Conservation (phyloP, 2,113 vertebrate species). For the Corvus cornix region DNA sequence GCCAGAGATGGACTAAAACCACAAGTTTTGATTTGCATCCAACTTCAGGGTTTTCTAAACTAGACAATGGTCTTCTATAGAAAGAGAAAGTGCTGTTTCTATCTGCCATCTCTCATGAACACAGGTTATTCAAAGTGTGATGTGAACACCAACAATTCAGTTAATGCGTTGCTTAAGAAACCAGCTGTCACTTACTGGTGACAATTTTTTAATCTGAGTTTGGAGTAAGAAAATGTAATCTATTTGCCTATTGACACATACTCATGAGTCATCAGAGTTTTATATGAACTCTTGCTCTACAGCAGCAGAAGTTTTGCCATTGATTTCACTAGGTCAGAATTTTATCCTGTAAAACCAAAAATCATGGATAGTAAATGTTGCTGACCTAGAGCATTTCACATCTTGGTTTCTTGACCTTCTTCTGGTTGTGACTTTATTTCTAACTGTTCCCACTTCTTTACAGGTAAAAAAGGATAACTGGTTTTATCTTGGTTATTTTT, state of each 20-base stretch:
- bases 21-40: background rate
- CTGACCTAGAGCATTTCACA: background rate
- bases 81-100: background rate
- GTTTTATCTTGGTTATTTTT: background rate
- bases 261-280: background rate
- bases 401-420: background rate
- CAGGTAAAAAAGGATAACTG: background rate
- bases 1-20: background rate
- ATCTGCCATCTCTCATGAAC: background rate
- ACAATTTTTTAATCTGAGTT: background rate
- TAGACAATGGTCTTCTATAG: background rate
- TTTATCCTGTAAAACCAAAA: background rate
- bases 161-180: background rate
- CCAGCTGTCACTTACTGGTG: background rate
- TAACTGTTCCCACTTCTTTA: background rate
- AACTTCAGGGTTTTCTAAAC: background rate
- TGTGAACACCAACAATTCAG: background rate
- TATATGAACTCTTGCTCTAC: background rate
- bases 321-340: background rate
- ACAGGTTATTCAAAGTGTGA: background rate
- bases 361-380: background rate
- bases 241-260: background rate
- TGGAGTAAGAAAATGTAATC: background rate
- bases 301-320: background rate
- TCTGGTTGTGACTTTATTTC: background rate